A percentile compares a stretch with the other conserved stretches of the same genome.
These are phyloP conservation scores for Danaus melanippus DNA, from an alignment of 1,140 invertebrate genomes.

Conservation along the genomic window DNA sequence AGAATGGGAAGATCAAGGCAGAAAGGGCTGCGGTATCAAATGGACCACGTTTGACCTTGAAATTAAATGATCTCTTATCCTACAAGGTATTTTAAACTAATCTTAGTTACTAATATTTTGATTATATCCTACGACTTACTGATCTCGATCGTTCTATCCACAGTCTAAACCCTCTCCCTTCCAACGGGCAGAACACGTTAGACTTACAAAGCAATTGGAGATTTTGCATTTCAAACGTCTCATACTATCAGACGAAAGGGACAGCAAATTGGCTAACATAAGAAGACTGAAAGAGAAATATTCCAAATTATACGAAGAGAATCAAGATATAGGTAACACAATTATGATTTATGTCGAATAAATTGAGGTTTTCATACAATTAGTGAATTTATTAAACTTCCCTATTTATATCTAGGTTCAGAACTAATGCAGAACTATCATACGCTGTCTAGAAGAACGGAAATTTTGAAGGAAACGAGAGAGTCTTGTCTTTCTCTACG, in stretches of 20 bases:
- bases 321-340: slow-evolving; percentile 62
- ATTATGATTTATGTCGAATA: slow-evolving; percentile 6
- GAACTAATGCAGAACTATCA: slow-evolving; percentile 67
- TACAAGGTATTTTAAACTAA: slow-evolving; percentile 41
- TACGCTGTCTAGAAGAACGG: slow-evolving; percentile 46
- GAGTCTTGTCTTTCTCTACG: slow-evolving; percentile 46
- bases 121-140: no score
- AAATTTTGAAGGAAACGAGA: slow-evolving; percentile 41
- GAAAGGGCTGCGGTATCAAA: slow-evolving; percentile 37
- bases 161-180: slow-evolving; percentile 68
- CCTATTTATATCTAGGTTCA: slow-evolving; percentile 35
- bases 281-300: slow-evolving; percentile 58
- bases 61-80: slow-evolving; percentile 63
- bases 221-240: slow-evolving; percentile 63
- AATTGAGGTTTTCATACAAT: not conserved
- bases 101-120: no score
- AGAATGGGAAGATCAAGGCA: slow-evolving; percentile 49
- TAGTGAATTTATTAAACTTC: not conserved
- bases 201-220: slow-evolving; percentile 63
- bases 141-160: slow-evolving; percentile 12
- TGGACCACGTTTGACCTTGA: slow-evolving; percentile 54
- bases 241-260: slow-evolving; percentile 65
- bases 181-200: slow-evolving; percentile 58
- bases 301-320: slow-evolving; percentile 60
- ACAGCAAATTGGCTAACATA: slow-evolving; percentile 57